Base-by-base conservation (phyloP, 2,113 vertebrate genomes). In the Caranx ignobilis region DNA sequence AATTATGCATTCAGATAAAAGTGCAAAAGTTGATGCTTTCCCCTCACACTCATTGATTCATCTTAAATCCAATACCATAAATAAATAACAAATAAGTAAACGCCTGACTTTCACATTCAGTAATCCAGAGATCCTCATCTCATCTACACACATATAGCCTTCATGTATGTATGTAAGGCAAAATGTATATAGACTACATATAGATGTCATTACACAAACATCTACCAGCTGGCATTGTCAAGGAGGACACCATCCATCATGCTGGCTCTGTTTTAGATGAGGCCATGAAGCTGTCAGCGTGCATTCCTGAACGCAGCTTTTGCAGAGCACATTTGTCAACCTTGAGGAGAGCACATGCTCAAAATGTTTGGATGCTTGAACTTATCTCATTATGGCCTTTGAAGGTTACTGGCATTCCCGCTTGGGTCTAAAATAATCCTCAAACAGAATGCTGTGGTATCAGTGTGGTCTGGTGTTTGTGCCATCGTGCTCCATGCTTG, bases 221-320 rank as follows among this genome's bases (percentile, higher is more conserved):
- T 81, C 70, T 34, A 31, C 75, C 90, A 93, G 84, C 73, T 93
- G 59, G 72, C 82, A 82, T 74, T 75, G 75, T 87, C 62, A 75
- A 54, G 71, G 75, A 83, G 71, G 59, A 70, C 73, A 11, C 71
- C 88, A 86, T 91, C 88, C 73, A 79, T 92, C 89, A 91, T 43
- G 70, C 35, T 11, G 18, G 37, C 63, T 68, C 69, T 64, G 61
- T 84, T 90, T 87, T 47, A 68, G 84, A 76, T 21, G 31, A 67
- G 82, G 62, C 71, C 85, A 57, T 70, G 81, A 88, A 88, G 75
- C 54, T 90, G 87, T 90, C 87, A 87, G 71, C 77, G 31, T 19
- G 62, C 68, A 88, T 91, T 90, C 87, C 87, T 85, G 39, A 66
- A 54, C 1, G 10, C 80, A 73, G 66, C 66, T 73, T 88, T 64